Conservation (phyloP, 2,888 invertebrate genomes). For the Galerucella calmariensis region DNA sequence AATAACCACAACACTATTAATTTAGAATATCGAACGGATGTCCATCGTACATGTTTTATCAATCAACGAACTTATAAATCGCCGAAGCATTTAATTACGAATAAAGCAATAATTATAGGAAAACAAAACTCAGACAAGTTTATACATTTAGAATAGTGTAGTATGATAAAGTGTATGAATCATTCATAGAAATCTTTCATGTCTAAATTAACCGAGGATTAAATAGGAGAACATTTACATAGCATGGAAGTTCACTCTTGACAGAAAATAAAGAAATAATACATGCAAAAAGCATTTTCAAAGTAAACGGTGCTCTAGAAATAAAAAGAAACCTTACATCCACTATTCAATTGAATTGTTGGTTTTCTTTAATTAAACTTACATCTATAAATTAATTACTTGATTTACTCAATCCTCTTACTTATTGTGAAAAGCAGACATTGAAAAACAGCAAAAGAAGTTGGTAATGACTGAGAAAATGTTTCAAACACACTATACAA, state of each 20-base stretch:
- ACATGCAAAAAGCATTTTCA: conserved; percentile 33
- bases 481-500: too few relatives aligned
- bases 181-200: not conserved
- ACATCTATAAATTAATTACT: not conserved
- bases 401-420: too few relatives aligned
- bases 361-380: not conserved
- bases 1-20: too few relatives aligned
- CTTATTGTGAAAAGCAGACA: too few relatives aligned
- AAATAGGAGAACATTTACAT: conserved; percentile 20
- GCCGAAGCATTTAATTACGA: not conserved
- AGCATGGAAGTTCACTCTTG: conserved; percentile 8
- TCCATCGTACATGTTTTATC: too few relatives aligned
- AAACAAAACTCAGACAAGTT: not conserved
- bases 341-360: conserved; percentile 23
- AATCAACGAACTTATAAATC: too few relatives aligned
- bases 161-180: not conserved
- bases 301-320: conserved; percentile 32
- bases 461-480: too few relatives aligned
- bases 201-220: not conserved
- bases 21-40: too few relatives aligned
- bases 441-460: too few relatives aligned
- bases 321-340: conserved; percentile 28
- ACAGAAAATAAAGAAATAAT: conserved; percentile 21
- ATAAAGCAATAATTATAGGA: not conserved
- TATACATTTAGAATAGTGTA: not conserved